These are phyloP conservation scores for Epinephelus coioides DNA, from an alignment of 2,797 vertebrate genomes.

Conservation along the genomic window DNA sequence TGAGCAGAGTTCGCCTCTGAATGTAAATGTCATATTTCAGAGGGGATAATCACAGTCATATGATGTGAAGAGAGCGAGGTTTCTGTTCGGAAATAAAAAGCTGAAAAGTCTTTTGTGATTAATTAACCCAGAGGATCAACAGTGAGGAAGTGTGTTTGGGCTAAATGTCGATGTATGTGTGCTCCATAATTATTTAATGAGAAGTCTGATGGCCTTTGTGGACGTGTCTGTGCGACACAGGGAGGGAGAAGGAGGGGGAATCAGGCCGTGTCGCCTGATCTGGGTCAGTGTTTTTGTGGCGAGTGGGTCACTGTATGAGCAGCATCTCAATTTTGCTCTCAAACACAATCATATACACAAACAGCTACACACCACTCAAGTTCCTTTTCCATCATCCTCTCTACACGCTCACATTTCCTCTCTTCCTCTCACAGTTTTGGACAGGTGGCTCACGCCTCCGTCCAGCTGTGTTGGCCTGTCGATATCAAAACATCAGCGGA, in stretches of 20 bases:
- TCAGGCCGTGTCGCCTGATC: not conserved
- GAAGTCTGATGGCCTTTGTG: constrained; percentile 15
- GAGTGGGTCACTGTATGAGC: constrained; percentile 2
- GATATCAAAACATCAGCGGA: constrained; percentile 22
- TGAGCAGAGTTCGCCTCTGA: not conserved
- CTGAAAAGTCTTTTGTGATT: constrained; percentile 21
- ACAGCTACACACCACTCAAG: not conserved
- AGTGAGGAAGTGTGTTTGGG: constrained; percentile 38
- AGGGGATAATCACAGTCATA: constrained; percentile 13
- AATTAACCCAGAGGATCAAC: constrained; percentile 15
- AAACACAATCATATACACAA: constrained; percentile 22
- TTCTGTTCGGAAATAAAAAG: constrained; percentile 26
- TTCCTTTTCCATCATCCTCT: constrained; percentile 32
- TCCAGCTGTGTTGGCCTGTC: constrained; percentile 52
- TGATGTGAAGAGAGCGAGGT: not conserved
- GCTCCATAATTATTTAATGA: constrained; percentile 36
- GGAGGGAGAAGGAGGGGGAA: not conserved
- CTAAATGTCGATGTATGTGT: constrained; percentile 28
- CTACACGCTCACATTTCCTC: constrained; percentile 25
- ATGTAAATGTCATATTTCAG: constrained; percentile 37
- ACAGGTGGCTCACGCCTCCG: not conserved
- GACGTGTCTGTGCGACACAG: constrained; percentile 7
- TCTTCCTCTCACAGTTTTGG: constrained; percentile 34
- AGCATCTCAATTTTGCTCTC: constrained; percentile 24
- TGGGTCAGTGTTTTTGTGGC: constrained; percentile 33